These are phyloP conservation scores for Apomyelois bistriatella DNA, from an alignment of 2,888 invertebrate genomes.

Conservation along the genomic window DNA sequence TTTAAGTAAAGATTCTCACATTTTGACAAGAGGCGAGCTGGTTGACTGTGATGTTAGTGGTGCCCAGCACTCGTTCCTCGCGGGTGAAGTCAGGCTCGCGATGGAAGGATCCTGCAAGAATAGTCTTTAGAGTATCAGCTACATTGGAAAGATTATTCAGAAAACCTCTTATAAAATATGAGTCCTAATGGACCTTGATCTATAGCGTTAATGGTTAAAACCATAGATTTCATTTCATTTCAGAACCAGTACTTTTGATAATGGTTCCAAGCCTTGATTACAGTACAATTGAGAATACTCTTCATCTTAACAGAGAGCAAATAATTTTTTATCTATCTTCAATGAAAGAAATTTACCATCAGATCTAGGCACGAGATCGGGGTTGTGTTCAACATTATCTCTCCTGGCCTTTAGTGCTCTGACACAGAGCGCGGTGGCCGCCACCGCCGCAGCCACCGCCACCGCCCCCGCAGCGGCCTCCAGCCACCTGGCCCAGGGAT, in stretches of 20 bases:
- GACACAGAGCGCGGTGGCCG: conserved; percentile 27
- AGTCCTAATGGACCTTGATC: too few species aligned
- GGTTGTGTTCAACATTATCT: conserved; percentile 31
- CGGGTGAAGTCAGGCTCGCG: conserved; percentile 57
- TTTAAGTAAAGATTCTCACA: too few species aligned
- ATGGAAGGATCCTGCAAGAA: conserved; percentile 52
- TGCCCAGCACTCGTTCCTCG: conserved; percentile 45
- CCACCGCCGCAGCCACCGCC: conserved; percentile 25
- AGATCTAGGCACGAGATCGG: conserved; percentile 44
- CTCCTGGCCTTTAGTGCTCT: conserved; percentile 27
- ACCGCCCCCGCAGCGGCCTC: conserved; percentile 29
- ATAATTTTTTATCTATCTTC: too few species aligned
- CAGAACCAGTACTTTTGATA: too few species aligned
- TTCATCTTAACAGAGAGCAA: too few species aligned
- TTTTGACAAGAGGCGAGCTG: conserved; percentile 48
- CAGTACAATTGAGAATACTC: too few species aligned
- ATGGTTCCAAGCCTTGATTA: too few species aligned
- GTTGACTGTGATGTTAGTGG: conserved; percentile 54
- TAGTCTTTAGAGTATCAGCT: too few species aligned
- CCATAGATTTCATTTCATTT: too few species aligned
- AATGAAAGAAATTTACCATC: conserved; percentile 36
- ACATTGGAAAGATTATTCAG: too few species aligned
- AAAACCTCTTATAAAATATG: too few species aligned
- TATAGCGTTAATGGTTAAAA: too few species aligned
- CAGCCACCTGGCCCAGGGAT: conserved; percentile 35